Conservation (phyloP, 2,113 vertebrate genomes). For the Phasianus colchicus region DNA sequence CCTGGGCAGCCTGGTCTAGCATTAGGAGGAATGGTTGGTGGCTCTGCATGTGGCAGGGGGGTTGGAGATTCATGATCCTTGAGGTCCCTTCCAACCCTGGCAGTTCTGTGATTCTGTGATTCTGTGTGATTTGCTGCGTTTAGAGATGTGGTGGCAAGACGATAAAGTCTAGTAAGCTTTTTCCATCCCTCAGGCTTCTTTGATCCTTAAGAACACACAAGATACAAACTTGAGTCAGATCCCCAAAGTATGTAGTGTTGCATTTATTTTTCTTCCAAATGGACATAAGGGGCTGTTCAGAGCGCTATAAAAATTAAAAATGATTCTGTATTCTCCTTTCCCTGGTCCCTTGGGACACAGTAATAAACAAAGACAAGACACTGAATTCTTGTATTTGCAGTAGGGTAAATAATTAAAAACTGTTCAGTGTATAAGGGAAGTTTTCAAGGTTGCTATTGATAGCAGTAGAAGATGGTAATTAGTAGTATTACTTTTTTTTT, state of each 20-base stretch:
- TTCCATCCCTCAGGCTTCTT: not conserved
- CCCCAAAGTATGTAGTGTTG: not conserved
- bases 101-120: too few relatives aligned
- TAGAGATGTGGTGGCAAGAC: not conserved
- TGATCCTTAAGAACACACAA: not conserved
- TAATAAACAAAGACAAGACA: conserved; percentile 21
- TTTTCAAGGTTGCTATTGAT: conserved; percentile 5
- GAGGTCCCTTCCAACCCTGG: too few relatives aligned
- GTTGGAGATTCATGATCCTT: too few relatives aligned
- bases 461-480: not conserved
- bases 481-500: not conserved
- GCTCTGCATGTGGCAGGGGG: too few relatives aligned
- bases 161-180: not conserved
- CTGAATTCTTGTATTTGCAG: not conserved
- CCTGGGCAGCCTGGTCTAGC: too few relatives aligned
- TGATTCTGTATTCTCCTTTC: not conserved
- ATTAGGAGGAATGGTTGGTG: too few relatives aligned
- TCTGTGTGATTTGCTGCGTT: not conserved
- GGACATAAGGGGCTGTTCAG: not conserved
- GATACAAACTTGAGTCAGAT: not conserved
- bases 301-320: not conserved
- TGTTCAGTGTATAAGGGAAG: not conserved
- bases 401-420: conserved; percentile 29
- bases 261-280: not conserved
- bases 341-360: not conserved